Percentiles rank a stretch among this genome's conserved stretches.
Evolutionary conservation across 1,140 invertebrate genomes (phyloP).

Genomic region (Drosophila saltans): DNA sequence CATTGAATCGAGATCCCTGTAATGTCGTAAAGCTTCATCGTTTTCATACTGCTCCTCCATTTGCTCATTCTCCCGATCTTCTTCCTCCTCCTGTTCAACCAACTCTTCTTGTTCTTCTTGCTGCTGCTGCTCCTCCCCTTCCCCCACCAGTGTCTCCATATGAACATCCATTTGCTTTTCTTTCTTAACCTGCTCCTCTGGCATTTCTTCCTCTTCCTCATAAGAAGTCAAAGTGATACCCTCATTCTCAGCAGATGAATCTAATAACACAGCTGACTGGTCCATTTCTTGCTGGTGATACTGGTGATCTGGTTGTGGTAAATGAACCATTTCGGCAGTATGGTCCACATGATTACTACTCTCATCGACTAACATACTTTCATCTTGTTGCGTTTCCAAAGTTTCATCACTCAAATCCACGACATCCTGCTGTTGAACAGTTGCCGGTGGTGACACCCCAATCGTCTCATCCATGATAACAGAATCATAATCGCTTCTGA

Average conservation of each 20-base stretch:
- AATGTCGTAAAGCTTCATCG: constrained; percentile 31
- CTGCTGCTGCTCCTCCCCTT: background rate
- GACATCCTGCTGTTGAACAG: constrained; percentile 36
- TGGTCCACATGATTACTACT: too few relatives aligned
- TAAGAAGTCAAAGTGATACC: constrained; percentile 8
- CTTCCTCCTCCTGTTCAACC: background rate
- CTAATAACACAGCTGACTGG: background rate
- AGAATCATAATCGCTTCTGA: constrained; percentile 32
- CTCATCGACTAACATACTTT: constrained; percentile 2
- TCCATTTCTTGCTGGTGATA: background rate
- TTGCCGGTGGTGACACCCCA: constrained; percentile 9
- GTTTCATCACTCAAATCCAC: constrained; percentile 64
- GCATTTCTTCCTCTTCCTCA: background rate
- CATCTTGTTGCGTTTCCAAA: constrained; percentile 31
- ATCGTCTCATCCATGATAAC: too few relatives aligned
- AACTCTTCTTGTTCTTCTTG: background rate
- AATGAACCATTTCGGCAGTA: too few relatives aligned
- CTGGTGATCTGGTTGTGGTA: background rate
- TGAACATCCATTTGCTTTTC: background rate
- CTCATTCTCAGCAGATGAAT: constrained; percentile 15
- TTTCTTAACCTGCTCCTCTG: background rate
- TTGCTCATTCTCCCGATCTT: background rate
- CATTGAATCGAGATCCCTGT: background rate
- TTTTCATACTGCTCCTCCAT: constrained; percentile 19
- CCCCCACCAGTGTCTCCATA: background rate